Evolutionary conservation across 2,888 invertebrate genomes (phyloP).

Genomic region (Hemaris fuciformis): DNA sequence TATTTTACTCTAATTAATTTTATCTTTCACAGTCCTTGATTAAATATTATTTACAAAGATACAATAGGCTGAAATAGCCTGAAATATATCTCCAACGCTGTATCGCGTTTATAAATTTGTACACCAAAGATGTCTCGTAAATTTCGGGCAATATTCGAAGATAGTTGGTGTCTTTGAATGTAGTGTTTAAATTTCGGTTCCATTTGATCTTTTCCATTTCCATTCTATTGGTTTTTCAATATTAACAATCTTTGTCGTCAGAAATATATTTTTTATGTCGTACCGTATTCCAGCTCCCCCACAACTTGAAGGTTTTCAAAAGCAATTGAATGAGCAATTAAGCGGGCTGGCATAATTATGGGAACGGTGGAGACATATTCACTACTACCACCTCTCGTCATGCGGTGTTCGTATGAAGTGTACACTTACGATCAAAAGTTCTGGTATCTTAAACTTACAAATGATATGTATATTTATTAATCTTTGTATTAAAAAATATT

Average conservation of each 20-base stretch:
- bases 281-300: neutral
- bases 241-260: neutral
- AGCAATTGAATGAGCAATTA: neutral
- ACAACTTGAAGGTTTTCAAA: neutral
- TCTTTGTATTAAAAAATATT: too few species aligned
- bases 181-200: neutral
- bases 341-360: neutral
- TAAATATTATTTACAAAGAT: slow-evolving; percentile 10
- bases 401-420: neutral
- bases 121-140: neutral
- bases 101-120: slow-evolving; percentile 1
- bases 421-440: neutral
- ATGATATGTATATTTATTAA: neutral
- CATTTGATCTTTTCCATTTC: neutral
- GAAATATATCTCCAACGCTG: neutral
- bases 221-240: neutral
- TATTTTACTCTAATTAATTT: slow-evolving; percentile 15
- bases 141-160: neutral
- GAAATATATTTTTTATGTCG: neutral
- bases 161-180: neutral
- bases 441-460: neutral
- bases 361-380: neutral
- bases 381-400: neutral
- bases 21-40: slow-evolving; percentile 4
- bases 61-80: neutral